Evolutionary conservation across 2,113 vertebrate genomes (phyloP), one percentile per base, ranked within the genome.

Genomic region (Hippocampus abdominalis): DNA sequence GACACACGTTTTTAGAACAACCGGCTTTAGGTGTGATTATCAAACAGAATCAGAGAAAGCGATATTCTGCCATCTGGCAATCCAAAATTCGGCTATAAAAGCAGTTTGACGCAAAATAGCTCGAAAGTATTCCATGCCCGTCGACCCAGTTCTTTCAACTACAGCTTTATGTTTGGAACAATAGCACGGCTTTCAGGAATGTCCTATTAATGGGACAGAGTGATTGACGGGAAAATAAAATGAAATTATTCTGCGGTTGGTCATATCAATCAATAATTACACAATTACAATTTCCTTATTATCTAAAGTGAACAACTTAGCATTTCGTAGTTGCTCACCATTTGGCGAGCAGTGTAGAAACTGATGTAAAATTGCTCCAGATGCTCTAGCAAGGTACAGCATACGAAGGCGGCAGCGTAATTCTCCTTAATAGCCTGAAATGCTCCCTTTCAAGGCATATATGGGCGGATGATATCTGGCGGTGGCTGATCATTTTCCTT

Each of bases 401-500:
- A 81, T 84, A 88, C 83, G 86, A 86, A 87, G 74, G 76, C 82
- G 87, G 80, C 60, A 84, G 81, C 68, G 89, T 89, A 93, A 92
- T 93, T 91, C 84, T 16, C 83, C 71, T 63, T 91, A 91, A 92
- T 92, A 81, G 88, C 76, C 84, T 80, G 84, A 88, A 86, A 89
- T 81, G 75, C 76, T 84, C 72, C 89, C 88, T 87, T 90, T 90
- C 82, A 90, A 88, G 87, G 90, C 82, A 89, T 85, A 89, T 85
- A 84, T 88, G 86, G 75, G 79, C 9, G 66, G 84, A 77, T 85
- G 77, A 78, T 82, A 81, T 83, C 78, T 91, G 89, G 92, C 92
- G 89, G 89, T 89, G 71, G 85, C 88, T 87, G 89, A 89, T 90
- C 89, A 87, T 92, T 86, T 88, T 88, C 86, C 81, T 82, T 78